These are phyloP conservation scores for Mastigias papua DNA, from an alignment of 30 jellyfish, hydroid and myxozoan species.

Conservation along the genomic window DNA sequence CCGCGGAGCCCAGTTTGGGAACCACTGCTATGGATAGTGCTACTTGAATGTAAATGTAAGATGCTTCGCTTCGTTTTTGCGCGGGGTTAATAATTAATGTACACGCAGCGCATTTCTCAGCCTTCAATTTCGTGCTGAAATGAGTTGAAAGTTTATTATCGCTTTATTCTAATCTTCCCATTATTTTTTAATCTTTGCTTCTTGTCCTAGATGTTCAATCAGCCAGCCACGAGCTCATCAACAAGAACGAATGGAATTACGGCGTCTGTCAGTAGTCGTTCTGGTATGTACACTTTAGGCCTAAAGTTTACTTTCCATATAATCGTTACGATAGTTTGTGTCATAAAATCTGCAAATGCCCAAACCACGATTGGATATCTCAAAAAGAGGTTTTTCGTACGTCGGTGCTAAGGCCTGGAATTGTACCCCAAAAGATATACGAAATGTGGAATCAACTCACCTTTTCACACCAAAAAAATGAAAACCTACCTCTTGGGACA, in stretches of 20 bases:
- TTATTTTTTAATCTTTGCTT: background rate
- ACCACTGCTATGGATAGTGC: no score
- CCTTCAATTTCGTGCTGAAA: background rate
- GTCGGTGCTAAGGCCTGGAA: no score
- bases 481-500: no score
- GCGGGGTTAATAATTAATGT: background rate
- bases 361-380: no score
- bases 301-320: no score
- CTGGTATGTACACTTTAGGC: conserved; percentile 23
- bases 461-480: no score
- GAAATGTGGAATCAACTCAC: no score
- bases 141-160: background rate
- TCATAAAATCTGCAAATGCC: no score
- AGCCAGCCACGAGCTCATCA: conserved; percentile 33
- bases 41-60: background rate
- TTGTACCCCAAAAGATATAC: no score
- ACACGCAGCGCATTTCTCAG: background rate
- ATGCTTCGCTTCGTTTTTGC: background rate
- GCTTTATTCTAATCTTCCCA: background rate
- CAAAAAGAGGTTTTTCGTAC: no score
- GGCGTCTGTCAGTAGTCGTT: conserved; percentile 37
- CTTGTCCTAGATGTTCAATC: conserved; percentile 54
- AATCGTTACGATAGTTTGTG: no score
- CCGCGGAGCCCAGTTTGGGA: no score
- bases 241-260: conserved; percentile 56